Evolutionary conservation across 1,140 invertebrate species (phyloP), one percentile per base, ranked within the genome.

Genomic region (Hylaeus anthracinus): DNA sequence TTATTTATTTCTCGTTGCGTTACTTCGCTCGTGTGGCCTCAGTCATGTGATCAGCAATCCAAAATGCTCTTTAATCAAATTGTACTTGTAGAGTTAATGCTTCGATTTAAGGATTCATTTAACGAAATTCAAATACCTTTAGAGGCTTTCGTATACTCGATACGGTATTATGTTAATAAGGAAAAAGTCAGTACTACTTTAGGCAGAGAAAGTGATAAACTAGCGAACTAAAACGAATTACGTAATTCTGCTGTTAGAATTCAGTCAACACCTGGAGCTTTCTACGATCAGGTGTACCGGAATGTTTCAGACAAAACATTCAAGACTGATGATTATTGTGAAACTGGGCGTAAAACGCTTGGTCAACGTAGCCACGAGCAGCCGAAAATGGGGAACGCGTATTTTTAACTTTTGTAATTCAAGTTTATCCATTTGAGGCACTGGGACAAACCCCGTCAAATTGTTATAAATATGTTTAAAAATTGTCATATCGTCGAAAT

Each of bases 51-150:
- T 64, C 43, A 41, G 43, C 43, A 48, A 65, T 48, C 41, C 15
- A 48, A 65, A 65, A 65, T 65, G 64, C 41, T 65, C 43, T 73
- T n/a, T 74, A 73, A 58, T 79, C 4, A 64, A 73, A 65, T 56
- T 74, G 15, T 73, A 79, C 64, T 56, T n/a, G 12, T 56, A 45
- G 63, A 65, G n/a, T n/a, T 45, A 65, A 45, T 12, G 15, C 43
- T 65, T 45, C 39, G 41, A 65, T n/a, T 10, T 65, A 65, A n/a
- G 43, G 48, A 48, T 15, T 65, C 43, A 48, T 65, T 45, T 43
- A 48, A 65, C 64, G 43, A 65, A 65, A 65, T 65, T 65, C 64
- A 43, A 26, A 53, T 67, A 51, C 65, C 65, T 65, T 65, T 65
- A 48, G 67, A 55, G 67, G 67, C 71, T 72, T 61, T 72, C 56